phyloP scores from a whole-genome alignment of 2,113 vertebrate species.

The Merops nubicus region DNA sequence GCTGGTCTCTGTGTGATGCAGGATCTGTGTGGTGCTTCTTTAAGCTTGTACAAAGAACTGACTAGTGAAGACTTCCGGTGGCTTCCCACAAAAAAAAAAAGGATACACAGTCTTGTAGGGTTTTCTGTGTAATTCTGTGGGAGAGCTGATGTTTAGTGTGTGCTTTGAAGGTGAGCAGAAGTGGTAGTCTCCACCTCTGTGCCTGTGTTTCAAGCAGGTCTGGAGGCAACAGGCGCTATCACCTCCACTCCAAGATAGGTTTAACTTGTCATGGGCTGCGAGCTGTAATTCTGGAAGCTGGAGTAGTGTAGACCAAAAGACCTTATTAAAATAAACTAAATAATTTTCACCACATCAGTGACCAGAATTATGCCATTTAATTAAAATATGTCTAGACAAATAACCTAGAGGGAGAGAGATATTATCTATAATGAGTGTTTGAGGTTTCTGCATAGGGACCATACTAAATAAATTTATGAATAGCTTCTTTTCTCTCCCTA shows the following conservation, averaged over 20 bases:
- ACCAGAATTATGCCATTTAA: neutral
- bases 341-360: slow-evolving; percentile 22
- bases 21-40: too few relatives aligned
- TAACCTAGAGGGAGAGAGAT: neutral
- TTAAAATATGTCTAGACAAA: slow-evolving; percentile 61
- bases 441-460: slow-evolving; percentile 20
- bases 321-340: neutral
- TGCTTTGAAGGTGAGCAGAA: neutral
- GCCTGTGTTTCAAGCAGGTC: neutral
- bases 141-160: neutral
- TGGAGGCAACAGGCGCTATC: neutral
- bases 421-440: neutral
- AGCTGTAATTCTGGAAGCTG: neutral
- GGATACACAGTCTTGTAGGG: rapidly evolving
- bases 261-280: neutral
- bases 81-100: neutral
- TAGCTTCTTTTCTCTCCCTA: neutral
- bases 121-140: neutral
- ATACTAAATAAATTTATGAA: neutral
- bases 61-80: neutral
- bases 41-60: too few relatives aligned
- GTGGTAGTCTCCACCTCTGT: neutral
- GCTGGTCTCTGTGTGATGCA: too few relatives aligned
- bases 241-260: rapidly evolving
- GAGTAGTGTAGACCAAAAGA: neutral